These are phyloP conservation scores for Harlomillsia oculata DNA, from an alignment of 1,140 invertebrate genomes.

Conservation along the genomic window DNA sequence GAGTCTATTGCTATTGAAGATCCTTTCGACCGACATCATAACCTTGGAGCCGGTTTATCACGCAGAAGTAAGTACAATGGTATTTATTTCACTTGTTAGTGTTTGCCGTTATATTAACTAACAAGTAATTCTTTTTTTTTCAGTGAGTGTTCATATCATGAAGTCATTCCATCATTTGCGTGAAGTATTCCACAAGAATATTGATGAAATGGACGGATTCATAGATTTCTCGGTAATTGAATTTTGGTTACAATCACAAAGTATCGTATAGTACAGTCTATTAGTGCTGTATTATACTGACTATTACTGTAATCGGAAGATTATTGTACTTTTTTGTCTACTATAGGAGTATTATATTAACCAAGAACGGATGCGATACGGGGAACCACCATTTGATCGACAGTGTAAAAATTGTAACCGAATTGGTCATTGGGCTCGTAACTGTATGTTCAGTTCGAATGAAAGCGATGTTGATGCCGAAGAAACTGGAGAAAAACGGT, in stretches of 20 bases:
- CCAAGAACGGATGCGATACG: slow-evolving; percentile 34
- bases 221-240: slow-evolving; percentile 13
- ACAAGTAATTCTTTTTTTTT: slow-evolving; percentile 34
- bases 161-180: slow-evolving; percentile 46
- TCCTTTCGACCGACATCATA: slow-evolving; percentile 53
- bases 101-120: not conserved
- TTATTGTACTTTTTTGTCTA: no score
- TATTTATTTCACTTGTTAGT: not conserved
- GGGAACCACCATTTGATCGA: slow-evolving; percentile 48
- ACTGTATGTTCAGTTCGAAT: slow-evolving; percentile 41
- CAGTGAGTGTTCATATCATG: slow-evolving; percentile 50
- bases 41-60: slow-evolving; percentile 49
- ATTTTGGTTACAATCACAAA: no score
- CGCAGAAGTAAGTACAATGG: slow-evolving; percentile 46
- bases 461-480: no score
- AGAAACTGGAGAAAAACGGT: no score
- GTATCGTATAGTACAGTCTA: no score
- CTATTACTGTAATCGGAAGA: no score
- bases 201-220: slow-evolving; percentile 1
- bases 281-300: no score
- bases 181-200: slow-evolving; percentile 38
- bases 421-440: slow-evolving; percentile 51
- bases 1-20: slow-evolving; percentile 53
- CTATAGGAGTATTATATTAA: no score
- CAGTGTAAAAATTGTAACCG: slow-evolving; percentile 50